Evolutionary conservation across 2,888 invertebrate species (phyloP), one percentile per base, ranked within the genome.

Genomic region (Eilema griseolum): DNA sequence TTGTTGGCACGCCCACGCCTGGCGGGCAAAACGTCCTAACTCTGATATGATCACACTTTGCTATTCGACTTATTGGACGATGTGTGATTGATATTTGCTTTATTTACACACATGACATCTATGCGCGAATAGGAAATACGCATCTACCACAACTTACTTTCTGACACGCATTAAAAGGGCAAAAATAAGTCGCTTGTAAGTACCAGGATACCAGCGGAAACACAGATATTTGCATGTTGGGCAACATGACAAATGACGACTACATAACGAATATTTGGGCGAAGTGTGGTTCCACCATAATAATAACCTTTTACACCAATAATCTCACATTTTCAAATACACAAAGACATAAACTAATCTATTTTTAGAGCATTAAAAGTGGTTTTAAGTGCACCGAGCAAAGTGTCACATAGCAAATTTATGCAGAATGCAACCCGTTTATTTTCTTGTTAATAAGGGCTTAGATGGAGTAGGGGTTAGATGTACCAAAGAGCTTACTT

Each of bases 311-410:
- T 12, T 12, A 8, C 12, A 11, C 37, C 11, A 16, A 52, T 2
- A 52, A n/a, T 87, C 87, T 89, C 89, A 89, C 83, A 81, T 84
- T 78, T 78, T 70, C 81, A 80, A 70, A 75, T 76, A 80, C 72
- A 77, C 86, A 86, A 88, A 0, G 2, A 52, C 52, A 52, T 52
- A 52, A n/a, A 52, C n/a, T 85, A 84, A 88, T 83, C 84, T 89
- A 88, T 87, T 86, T 86, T 84, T 79, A 85, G 82, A 80, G 73
- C 68, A 68, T 56, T 60, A 69, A 69, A 66, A 75, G 71, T 80
- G 89, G 85, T 89, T 89, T 89, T 62, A 85, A 78, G 68, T 75
- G 69, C 67, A 76, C 78, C 75, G 77, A 78, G 75, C 26, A 72
- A 80, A 86, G 83, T 86, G 88, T 86, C 88, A 83, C 73, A 69